These are phyloP conservation scores for Tortrix viridana DNA, from an alignment of 2,888 invertebrate genomes.

Conservation along the genomic window DNA sequence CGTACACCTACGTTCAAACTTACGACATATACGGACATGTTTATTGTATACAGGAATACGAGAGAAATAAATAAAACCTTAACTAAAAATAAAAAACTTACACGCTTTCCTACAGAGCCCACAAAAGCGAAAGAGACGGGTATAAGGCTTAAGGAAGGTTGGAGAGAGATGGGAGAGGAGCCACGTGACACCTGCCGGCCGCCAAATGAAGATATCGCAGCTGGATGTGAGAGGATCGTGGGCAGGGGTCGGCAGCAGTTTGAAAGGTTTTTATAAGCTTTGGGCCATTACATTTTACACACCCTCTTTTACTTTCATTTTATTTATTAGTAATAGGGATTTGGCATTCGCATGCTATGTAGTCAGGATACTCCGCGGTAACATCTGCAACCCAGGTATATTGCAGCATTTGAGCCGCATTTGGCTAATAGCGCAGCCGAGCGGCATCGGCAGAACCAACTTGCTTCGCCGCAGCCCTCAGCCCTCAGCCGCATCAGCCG, in stretches of 20 bases:
- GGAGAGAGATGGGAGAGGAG: slow-evolving; percentile 53
- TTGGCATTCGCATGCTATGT: too few relatives aligned
- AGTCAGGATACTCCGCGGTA: too few relatives aligned
- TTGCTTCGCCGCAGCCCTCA: too few relatives aligned
- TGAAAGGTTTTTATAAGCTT: neutral
- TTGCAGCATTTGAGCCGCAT: too few relatives aligned
- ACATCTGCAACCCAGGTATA: too few relatives aligned
- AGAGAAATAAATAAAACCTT: slow-evolving; percentile 77
- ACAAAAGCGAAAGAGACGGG: slow-evolving; percentile 64
- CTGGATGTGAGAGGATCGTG: slow-evolving; percentile 73
- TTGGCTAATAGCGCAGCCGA: too few relatives aligned
- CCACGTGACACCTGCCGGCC: slow-evolving; percentile 83
- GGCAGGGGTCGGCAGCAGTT: slow-evolving; percentile 57
- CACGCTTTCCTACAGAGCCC: slow-evolving; percentile 69
- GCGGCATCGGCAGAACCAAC: too few relatives aligned
- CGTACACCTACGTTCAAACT: slow-evolving; percentile 39
- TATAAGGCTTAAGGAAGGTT: slow-evolving; percentile 43
- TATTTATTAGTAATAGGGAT: too few relatives aligned
- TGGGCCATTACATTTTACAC: too few relatives aligned
- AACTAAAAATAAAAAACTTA: slow-evolving; percentile 55
- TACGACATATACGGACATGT: slow-evolving; percentile 41
- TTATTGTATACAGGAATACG: slow-evolving; percentile 68
- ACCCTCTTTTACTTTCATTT: too few relatives aligned
- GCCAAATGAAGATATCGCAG: slow-evolving; percentile 84
- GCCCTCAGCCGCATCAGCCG: too few relatives aligned